Evolutionary conservation across 2,113 vertebrate species (phyloP).

Genomic region (Limanda limanda): DNA sequence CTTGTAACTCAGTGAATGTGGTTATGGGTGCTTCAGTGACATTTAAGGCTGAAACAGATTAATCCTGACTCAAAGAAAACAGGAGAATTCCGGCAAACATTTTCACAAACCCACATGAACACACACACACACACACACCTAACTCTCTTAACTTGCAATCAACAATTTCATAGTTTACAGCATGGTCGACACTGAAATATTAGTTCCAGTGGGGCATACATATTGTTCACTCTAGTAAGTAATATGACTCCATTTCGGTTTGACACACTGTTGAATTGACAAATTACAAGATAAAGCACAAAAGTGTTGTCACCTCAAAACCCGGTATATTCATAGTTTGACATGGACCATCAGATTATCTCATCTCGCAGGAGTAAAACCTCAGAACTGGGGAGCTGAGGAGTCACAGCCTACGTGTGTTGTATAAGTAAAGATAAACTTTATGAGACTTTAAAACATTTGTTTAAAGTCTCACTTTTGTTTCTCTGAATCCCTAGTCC

Average conservation of each 20-base stretch:
- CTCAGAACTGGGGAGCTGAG: background rate
- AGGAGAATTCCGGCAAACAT: no score
- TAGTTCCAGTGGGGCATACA: constrained; percentile 6
- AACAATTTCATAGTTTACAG: constrained; percentile 53
- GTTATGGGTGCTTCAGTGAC: no score
- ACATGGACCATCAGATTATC: background rate
- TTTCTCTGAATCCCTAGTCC: background rate
- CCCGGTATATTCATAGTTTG: background rate
- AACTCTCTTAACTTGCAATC: constrained; percentile 39
- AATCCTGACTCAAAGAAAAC: background rate
- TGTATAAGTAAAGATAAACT: constrained; percentile 1
- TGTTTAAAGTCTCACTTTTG: constrained; percentile 35
- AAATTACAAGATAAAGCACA: constrained; percentile 33
- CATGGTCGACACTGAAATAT: constrained; percentile 34
- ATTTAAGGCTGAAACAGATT: background rate
- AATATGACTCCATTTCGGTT: constrained; percentile 16
- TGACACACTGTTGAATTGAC: constrained; percentile 37
- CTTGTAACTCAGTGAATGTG: no score
- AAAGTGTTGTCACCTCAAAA: background rate
- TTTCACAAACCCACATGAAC: background rate
- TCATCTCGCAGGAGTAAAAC: background rate
- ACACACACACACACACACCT: constrained; percentile 9
- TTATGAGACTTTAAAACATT: background rate
- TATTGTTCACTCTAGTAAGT: constrained; percentile 9
- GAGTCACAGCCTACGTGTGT: constrained; percentile 8